Percentiles rank a stretch among this genome's conserved stretches.
phyloP scores from a whole-genome alignment of 1,140 invertebrate genomes.

The Nasonia longicornis region DNA sequence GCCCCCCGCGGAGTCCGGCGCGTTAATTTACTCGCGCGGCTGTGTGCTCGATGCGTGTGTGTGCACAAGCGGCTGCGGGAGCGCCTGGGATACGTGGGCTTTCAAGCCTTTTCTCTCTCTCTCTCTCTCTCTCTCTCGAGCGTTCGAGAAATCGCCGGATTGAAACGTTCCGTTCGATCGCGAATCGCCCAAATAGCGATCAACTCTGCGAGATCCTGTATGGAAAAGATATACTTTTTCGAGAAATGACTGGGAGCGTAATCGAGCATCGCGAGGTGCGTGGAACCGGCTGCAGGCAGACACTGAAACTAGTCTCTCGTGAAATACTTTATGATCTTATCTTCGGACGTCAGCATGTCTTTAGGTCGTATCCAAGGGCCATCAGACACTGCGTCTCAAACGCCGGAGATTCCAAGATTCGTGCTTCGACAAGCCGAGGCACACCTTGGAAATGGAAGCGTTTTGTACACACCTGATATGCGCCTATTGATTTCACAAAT shows the following conservation, averaged over 20 bases:
- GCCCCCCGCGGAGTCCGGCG: constrained; percentile 59
- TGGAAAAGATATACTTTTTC: no score
- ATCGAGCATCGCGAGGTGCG: no score
- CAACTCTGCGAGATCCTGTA: no score
- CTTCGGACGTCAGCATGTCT: constrained; percentile 39
- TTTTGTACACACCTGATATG: not conserved
- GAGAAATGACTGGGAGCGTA: no score
- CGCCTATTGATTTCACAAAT: constrained; percentile 35
- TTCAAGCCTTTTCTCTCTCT: no score
- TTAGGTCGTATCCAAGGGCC: constrained; percentile 31
- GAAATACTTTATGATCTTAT: constrained; percentile 37
- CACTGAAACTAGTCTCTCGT: not conserved
- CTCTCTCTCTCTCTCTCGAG: no score
- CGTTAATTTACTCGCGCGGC: constrained; percentile 45
- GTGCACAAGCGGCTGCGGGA: not conserved
- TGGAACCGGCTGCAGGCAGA: no score
- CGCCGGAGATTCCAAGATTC: constrained; percentile 36
- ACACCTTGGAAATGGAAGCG: constrained; percentile 20
- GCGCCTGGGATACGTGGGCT: no score
- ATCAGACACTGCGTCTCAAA: constrained; percentile 27
- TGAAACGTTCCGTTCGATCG: no score
- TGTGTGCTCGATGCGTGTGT: not conserved
- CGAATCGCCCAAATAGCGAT: no score
- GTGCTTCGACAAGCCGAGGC: constrained; percentile 17
- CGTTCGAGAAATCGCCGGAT: no score